A percentile compares a stretch with the other conserved stretches of the same genome.
Evolutionary conservation across 92 coral and sea anemone genomes (phyloP).

Genomic region (Pocillopora meandrina): DNA sequence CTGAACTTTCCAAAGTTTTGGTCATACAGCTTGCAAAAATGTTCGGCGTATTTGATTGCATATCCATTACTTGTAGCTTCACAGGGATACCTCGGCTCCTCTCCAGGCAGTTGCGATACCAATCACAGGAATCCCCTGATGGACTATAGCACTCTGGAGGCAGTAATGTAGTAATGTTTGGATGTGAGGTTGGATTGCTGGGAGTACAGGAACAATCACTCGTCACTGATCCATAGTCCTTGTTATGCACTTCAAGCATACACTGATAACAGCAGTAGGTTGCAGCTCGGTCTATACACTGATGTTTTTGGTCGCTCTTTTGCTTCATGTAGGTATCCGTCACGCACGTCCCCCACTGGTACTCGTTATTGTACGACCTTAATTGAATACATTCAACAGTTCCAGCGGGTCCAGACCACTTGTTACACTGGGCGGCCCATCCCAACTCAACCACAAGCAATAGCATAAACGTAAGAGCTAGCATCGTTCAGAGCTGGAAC

Average conservation of each 20-base stretch:
- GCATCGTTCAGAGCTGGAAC: background rate
- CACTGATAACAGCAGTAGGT: slow-evolving; percentile 76
- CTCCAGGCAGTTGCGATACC: slow-evolving; percentile 72
- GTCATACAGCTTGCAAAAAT: slow-evolving; percentile 56
- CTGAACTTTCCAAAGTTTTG: slow-evolving; percentile 11
- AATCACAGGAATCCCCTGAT: slow-evolving; percentile 58
- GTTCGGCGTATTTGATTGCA: slow-evolving; percentile 68
- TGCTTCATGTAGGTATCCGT: slow-evolving; percentile 58
- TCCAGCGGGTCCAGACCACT: slow-evolving; percentile 13
- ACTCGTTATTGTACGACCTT: slow-evolving; percentile 28
- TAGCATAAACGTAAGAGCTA: background rate
- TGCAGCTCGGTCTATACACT: slow-evolving; percentile 23
- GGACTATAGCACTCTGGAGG: slow-evolving; percentile 70
- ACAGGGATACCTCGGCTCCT: slow-evolving; percentile 67
- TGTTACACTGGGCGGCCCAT: slow-evolving; percentile 24
- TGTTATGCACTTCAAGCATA: slow-evolving; percentile 71
- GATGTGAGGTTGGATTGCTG: background rate
- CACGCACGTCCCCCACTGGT: slow-evolving; percentile 77
- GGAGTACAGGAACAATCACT: slow-evolving; percentile 60
- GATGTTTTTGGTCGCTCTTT: slow-evolving; percentile 47
- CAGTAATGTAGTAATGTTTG: slow-evolving; percentile 24
- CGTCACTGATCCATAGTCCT: slow-evolving; percentile 43
- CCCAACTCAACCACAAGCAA: background rate
- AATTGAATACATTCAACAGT: background rate
- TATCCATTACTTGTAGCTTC: slow-evolving; percentile 62